Percentiles rank a stretch among this genome's conserved stretches.
phyloP scores from a whole-genome alignment of 2,113 vertebrate genomes.

The Silurus asotus region DNA sequence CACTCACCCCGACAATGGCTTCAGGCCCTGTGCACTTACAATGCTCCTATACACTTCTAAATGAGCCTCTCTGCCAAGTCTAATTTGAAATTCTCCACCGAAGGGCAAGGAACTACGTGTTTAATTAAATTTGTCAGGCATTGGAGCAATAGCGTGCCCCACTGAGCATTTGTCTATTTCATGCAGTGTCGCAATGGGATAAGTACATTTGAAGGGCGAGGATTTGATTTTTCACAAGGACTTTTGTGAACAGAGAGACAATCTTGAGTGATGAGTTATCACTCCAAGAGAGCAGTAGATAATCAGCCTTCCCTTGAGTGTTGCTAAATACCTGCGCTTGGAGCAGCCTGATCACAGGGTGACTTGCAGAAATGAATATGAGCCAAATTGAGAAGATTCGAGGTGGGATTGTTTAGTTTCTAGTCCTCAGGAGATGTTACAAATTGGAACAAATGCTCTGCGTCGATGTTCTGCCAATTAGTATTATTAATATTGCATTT shows the following conservation, averaged over 20 bases:
- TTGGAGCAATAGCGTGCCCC: background rate
- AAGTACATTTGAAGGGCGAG: constrained; percentile 1
- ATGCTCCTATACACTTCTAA: background rate
- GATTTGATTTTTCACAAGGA: constrained; percentile 26
- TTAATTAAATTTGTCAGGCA: constrained; percentile 43
- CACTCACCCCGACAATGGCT: constrained; percentile 1
- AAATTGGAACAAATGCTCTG: background rate
- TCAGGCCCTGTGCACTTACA: background rate
- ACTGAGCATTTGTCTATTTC: constrained; percentile 41
- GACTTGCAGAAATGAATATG: background rate
- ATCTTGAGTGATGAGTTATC: constrained; percentile 24
- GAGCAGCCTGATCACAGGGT: background rate
- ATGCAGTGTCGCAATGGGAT: background rate
- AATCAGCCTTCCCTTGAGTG: constrained; percentile 18
- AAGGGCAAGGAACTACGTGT: constrained; percentile 9
- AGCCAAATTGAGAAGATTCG: background rate
- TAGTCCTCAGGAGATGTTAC: background rate
- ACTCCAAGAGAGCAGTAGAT: constrained; percentile 6
- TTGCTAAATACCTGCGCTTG: background rate
- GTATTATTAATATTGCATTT: background rate
- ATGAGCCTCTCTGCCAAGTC: constrained; percentile 28
- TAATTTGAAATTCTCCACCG: constrained; percentile 34
- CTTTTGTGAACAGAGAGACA: background rate
- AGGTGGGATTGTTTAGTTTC: background rate
- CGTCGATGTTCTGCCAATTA: background rate